Percentiles rank a stretch among this genome's conserved stretches.
These are phyloP conservation scores for Tragopan temminckii DNA, from an alignment of 2,797 vertebrate species.

Conservation along the genomic window DNA sequence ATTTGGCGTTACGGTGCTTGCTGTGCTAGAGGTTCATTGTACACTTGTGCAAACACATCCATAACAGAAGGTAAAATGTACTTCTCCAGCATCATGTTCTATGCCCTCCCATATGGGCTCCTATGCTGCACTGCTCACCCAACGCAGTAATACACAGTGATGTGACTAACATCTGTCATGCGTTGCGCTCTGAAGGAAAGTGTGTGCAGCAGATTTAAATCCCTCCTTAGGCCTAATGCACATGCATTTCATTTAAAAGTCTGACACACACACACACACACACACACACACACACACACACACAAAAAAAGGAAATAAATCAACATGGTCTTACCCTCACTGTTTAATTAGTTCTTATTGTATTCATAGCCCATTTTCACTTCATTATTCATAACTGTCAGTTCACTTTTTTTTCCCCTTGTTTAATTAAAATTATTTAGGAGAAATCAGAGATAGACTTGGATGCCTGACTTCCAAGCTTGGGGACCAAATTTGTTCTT, in stretches of 20 bases:
- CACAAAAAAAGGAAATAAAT: background rate
- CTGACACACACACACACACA: background rate
- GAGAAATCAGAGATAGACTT: conserved; percentile 31
- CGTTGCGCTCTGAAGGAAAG: background rate
- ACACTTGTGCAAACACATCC: background rate
- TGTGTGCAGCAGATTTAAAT: conserved; percentile 53
- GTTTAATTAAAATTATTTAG: conserved; percentile 65
- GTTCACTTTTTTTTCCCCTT: background rate
- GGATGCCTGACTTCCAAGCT: conserved; percentile 18
- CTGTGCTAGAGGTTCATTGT: background rate
- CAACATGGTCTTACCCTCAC: conserved; percentile 18
- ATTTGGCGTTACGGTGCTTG: background rate
- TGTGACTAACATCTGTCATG: conserved; percentile 48
- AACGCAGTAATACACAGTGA: background rate
- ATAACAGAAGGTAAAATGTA: background rate
- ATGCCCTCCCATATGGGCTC: background rate
- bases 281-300: no score
- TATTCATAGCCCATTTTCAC: conserved; percentile 53
- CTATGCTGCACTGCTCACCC: background rate
- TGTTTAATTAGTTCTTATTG: conserved; percentile 67
- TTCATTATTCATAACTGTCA: conserved; percentile 61
- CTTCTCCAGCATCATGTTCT: background rate
- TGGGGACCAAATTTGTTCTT: background rate
- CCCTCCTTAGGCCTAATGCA: conserved; percentile 33
- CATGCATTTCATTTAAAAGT: conserved; percentile 66